Base-by-base conservation (phyloP, 2,797 vertebrate genomes). In the Anguilla obscura region DNA sequence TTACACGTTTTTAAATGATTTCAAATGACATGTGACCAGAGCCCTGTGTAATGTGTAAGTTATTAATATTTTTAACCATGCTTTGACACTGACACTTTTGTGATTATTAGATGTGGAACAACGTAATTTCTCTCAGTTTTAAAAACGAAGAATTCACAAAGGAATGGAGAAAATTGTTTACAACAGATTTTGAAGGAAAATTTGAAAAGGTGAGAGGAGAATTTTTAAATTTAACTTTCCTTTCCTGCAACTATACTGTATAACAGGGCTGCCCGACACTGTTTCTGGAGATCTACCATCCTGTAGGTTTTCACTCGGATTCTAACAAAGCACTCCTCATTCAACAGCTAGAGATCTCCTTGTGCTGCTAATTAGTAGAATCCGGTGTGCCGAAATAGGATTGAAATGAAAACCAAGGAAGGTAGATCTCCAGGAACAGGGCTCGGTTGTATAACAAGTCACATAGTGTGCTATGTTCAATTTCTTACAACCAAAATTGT, bases 21-120 rank as follows among this genome's bases (percentile, higher is more conserved):
- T 40, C 36, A 40, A 40, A 40, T 40, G 36, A 40, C 36, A 40
- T 40, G 36, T 40, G 36, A 40, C 36, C 36, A 40, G 36, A 40
- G 2, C 36, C 36, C n/a, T 18, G 16, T 60, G 48, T 87, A 33
- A 50, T 52, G 12, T 21, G 10, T 10, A 30, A n/a, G 45, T 74
- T 56, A 74, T 60, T n/a, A 10, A 48, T 58, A 33, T 74, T 60
- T 16, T 69, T 36, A 74, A 74, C 52, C 21, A n/a, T 48, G 52
- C 14, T 45, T 27, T 60, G 56, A 18, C 18, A 12, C 8, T 0
- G 36, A 36, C 36, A 36, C 7, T 21, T 87, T n/a, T 48, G 27
- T 89, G 0, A 21, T 90, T 93, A 56, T 54, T 91, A 99, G 98
- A 91, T 94, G 0, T 99, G 98, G 98, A 92, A 95, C 87, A 94